Conservation (phyloP, 2,888 invertebrate species). For the Carpatolechia fugitivella region DNA sequence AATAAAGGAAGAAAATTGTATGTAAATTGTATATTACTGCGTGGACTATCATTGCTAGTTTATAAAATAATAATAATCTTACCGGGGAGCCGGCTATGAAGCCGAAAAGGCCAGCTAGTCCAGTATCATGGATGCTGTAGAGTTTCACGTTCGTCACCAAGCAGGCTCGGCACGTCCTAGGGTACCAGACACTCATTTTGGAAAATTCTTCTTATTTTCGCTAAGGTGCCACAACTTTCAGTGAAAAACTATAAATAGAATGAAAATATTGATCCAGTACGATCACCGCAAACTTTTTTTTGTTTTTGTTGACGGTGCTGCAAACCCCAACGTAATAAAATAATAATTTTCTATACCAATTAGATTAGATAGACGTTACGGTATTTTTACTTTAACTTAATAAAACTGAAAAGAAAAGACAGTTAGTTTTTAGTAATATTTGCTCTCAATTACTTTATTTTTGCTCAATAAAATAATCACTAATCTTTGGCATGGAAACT, state of each 20-base stretch:
- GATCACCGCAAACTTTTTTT: not conserved
- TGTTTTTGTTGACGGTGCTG: not conserved
- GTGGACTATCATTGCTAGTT: not conserved
- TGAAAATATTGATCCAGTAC: not conserved
- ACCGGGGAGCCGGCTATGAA: constrained; percentile 11
- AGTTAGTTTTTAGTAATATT: not conserved
- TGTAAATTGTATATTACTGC: too few relatives aligned
- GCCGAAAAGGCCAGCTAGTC: constrained; percentile 7
- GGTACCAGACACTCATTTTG: not conserved
- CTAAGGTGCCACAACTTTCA: not conserved
- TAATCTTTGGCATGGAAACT: not conserved
- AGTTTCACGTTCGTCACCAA: not conserved
- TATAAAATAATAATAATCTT: not conserved
- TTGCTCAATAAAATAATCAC: not conserved
- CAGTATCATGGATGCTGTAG: not conserved
- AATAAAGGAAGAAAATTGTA: too few relatives aligned
- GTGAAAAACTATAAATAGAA: not conserved
- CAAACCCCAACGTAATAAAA: not conserved
- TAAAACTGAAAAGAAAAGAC: not conserved
- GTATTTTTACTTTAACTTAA: not conserved
- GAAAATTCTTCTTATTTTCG: too few relatives aligned
- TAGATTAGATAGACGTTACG: too few relatives aligned
- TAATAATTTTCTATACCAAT: not conserved
- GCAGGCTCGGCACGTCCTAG: not conserved
- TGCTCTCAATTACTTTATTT: not conserved